These are phyloP conservation scores for Melanotaenia duboulayi DNA, from an alignment of 2,113 vertebrate species.

Conservation along the genomic window DNA sequence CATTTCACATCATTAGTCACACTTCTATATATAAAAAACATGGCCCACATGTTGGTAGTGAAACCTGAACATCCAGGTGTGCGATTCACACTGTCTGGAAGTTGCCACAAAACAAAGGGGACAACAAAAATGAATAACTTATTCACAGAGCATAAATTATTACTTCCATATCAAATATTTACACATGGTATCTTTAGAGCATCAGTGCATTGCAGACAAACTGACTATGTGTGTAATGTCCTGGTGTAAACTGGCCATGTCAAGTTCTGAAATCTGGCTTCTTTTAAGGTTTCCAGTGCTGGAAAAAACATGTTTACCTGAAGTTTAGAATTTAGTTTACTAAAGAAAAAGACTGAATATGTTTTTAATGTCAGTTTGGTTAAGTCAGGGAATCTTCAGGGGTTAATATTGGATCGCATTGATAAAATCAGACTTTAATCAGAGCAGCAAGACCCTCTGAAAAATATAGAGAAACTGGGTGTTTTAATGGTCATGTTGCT, in stretches of 20 bases:
- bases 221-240: constrained; percentile 21
- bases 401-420: not conserved
- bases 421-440: not conserved
- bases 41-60: constrained; percentile 49
- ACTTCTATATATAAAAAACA: constrained; percentile 43
- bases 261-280: constrained; percentile 29
- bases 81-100: constrained; percentile 49
- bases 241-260: constrained; percentile 8
- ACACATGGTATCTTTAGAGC: constrained; percentile 61
- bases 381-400: not conserved
- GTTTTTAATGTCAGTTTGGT: not conserved
- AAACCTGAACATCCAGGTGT: constrained; percentile 56
- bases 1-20: constrained; percentile 44
- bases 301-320: not conserved
- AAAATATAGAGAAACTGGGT: not conserved
- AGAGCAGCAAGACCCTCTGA: not conserved
- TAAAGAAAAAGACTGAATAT: not conserved
- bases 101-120: constrained; percentile 34
- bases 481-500: not conserved
- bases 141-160: constrained; percentile 68
- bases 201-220: constrained; percentile 73
- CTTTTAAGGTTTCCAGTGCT: not conserved
- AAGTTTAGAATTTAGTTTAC: constrained; percentile 11
- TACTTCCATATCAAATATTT: constrained; percentile 69
- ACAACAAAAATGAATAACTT: constrained; percentile 71